A percentile compares a stretch with the other conserved stretches of the same genome.
Conservation (phyloP, 2,888 invertebrate genomes). For the Rhimphoctona megacephalus region DNA sequence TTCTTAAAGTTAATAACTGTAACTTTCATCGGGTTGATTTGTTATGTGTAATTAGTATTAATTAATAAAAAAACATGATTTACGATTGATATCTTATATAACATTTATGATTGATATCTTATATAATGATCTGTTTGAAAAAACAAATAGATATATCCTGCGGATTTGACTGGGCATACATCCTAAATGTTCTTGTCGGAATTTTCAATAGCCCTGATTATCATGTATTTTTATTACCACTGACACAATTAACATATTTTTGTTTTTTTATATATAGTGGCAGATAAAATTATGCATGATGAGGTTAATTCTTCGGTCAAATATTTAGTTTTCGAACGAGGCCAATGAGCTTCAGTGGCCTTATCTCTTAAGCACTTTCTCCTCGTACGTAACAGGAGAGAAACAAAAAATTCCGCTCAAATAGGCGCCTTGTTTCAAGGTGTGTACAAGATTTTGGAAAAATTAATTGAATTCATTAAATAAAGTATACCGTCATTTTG, state of each 20-base stretch:
- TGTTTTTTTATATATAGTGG: background rate
- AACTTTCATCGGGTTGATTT: no score
- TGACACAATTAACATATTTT: background rate
- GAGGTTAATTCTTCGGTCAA: background rate
- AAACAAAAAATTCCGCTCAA: background rate
- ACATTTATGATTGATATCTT: no score
- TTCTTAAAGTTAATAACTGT: no score
- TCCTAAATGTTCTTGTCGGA: no score
- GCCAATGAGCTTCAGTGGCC: conserved; percentile 21
- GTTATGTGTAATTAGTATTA: no score
- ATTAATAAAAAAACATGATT: no score
- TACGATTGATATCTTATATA: no score
- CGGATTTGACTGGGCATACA: no score
- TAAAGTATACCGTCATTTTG: background rate
- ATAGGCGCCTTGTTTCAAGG: background rate
- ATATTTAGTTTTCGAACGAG: conserved; percentile 24
- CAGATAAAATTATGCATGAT: background rate
- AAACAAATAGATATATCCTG: no score
- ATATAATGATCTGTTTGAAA: no score
- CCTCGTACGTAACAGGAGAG: background rate
- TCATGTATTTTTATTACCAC: background rate
- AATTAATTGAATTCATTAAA: background rate
- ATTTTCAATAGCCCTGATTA: no score
- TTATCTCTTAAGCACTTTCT: conserved; percentile 22
- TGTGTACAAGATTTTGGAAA: background rate